phyloP scores from a whole-genome alignment of 1,140 invertebrate species.

The Eciton burchellii region DNA sequence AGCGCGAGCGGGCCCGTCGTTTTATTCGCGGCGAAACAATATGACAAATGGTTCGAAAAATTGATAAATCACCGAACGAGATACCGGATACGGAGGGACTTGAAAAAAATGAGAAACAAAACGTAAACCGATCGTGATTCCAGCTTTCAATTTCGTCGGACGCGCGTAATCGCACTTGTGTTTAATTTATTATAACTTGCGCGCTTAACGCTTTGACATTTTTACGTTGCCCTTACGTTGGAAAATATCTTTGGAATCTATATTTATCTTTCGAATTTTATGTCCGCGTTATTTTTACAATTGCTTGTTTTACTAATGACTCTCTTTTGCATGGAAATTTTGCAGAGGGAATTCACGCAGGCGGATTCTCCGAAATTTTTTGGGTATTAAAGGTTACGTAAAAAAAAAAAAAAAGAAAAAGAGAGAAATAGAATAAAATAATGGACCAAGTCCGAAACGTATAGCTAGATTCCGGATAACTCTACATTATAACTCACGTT shows the following conservation, averaged over 20 bases:
- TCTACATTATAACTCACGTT: slow-evolving; percentile 8
- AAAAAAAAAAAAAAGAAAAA: too few relatives aligned
- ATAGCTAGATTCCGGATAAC: background rate
- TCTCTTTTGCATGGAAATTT: too few relatives aligned
- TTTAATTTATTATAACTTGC: background rate
- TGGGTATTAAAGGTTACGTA: too few relatives aligned
- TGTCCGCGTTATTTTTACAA: background rate
- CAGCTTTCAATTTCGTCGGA: background rate
- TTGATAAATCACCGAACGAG: slow-evolving; percentile 38
- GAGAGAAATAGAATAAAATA: too few relatives aligned
- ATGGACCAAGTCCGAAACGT: background rate
- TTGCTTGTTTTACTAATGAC: background rate
- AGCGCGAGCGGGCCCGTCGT: background rate
- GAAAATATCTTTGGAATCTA: background rate
- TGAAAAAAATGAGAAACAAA: background rate
- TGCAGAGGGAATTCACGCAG: too few relatives aligned
- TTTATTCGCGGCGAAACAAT: slow-evolving; percentile 44
- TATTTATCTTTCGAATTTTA: background rate
- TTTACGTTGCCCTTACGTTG: background rate
- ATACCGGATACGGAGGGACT: slow-evolving; percentile 16
- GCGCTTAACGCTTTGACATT: background rate
- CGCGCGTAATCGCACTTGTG: background rate
- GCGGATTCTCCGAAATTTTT: too few relatives aligned
- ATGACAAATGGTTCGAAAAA: slow-evolving; percentile 53
- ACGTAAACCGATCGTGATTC: background rate